Evolutionary conservation across 2,797 vertebrate genomes (phyloP).

Genomic region (Lerista edwardsae): DNA sequence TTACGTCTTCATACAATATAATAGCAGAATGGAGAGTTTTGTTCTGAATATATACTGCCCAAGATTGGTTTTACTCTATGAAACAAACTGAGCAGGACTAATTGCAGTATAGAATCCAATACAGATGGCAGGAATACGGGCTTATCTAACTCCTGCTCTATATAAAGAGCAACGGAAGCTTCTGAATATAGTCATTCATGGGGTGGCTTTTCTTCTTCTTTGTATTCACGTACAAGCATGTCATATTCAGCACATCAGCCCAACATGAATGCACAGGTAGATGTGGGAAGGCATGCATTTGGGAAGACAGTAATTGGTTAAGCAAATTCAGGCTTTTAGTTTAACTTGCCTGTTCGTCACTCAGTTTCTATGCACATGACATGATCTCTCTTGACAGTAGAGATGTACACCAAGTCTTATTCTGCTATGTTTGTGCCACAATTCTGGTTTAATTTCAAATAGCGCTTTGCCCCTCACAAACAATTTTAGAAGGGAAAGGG

Average conservation of each 20-base stretch:
- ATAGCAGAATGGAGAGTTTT: background rate
- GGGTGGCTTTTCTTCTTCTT: no score
- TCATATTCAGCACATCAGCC: background rate
- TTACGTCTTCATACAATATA: background rate
- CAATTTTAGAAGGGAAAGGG: background rate
- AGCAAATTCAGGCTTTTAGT: background rate
- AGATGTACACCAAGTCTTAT: background rate
- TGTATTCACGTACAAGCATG: no score
- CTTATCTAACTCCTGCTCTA: background rate
- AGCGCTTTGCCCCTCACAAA: background rate
- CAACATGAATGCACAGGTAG: background rate
- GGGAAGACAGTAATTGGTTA: background rate
- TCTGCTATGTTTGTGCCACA: background rate
- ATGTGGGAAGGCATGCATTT: background rate
- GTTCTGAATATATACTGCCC: background rate
- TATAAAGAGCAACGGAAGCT: background rate
- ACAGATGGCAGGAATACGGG: background rate
- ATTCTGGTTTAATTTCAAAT: background rate
- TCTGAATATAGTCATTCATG: background rate
- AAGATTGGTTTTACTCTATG: constrained; percentile 1
- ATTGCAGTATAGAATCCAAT: background rate
- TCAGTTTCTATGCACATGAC: no score
- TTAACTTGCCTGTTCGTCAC: background rate
- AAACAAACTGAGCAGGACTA: background rate
- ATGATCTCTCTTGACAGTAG: no score